phyloP scores from a whole-genome alignment of 2,888 invertebrate genomes.

The Parnassius apollo region DNA sequence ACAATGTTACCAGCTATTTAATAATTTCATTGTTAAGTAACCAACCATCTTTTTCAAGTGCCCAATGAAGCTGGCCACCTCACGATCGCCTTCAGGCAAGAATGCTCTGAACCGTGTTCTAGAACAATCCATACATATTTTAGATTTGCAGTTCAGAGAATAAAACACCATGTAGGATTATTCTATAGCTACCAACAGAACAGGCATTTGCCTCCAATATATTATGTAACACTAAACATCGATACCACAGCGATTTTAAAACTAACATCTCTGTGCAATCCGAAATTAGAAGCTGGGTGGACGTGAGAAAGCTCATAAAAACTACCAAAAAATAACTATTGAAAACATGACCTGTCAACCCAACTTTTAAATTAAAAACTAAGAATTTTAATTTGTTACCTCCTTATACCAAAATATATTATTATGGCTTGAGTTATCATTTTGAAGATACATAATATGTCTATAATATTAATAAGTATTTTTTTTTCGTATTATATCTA shows the following conservation, averaged over 20 bases:
- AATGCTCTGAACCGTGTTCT: constrained; percentile 3
- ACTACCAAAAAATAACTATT: constrained; percentile 30
- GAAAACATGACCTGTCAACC: constrained; percentile 47
- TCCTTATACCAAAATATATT: constrained; percentile 81
- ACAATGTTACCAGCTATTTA: constrained; percentile 14
- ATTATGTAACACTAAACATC: constrained; percentile 41
- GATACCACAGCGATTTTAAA: constrained; percentile 46
- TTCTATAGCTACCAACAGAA: constrained; percentile 1
- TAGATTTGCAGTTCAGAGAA: background rate
- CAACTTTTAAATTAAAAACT: constrained; percentile 53
- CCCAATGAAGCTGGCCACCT: constrained; percentile 1
- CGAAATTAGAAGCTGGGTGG: constrained; percentile 46
- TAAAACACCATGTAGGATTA: background rate
- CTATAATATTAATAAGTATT: constrained; percentile 57
- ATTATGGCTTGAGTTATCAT: constrained; percentile 78
- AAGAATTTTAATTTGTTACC: constrained; percentile 59
- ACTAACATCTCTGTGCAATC: constrained; percentile 31
- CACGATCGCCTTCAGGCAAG: constrained; percentile 9
- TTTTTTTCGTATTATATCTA: constrained; percentile 68
- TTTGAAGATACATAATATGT: constrained; percentile 73
- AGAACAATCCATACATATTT: constrained; percentile 11
- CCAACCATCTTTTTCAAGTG: background rate
- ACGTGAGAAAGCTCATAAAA: constrained; percentile 39
- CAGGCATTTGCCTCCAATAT: constrained; percentile 7
- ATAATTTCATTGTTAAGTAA: too few relatives aligned